Evolutionary conservation across 2,113 vertebrate species (phyloP).

Genomic region (Oryzias melastigma): DNA sequence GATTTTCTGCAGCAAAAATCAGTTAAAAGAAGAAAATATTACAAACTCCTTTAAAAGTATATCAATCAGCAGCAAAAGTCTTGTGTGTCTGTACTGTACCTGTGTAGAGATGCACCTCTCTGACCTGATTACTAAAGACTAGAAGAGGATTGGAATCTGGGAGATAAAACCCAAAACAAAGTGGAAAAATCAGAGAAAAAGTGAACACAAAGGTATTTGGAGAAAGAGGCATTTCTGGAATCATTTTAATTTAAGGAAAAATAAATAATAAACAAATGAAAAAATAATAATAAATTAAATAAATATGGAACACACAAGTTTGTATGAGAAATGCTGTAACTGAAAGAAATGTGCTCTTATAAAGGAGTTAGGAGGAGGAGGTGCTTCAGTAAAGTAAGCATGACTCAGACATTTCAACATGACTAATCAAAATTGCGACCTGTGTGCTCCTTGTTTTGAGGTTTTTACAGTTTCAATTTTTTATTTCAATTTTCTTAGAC

Average conservation of each 20-base stretch:
- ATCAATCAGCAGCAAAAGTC: too few relatives aligned
- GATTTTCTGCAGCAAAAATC: constrained; percentile 61
- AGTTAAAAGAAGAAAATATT: constrained; percentile 1
- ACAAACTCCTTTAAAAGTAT: neutral
- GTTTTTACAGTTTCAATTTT: constrained; percentile 33
- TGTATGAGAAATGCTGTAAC: constrained; percentile 8
- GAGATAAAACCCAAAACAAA: constrained; percentile 61
- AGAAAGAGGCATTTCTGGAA: constrained; percentile 52
- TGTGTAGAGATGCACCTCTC: constrained; percentile 76
- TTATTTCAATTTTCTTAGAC: neutral
- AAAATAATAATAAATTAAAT: neutral
- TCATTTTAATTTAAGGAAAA: neutral
- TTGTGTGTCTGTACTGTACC: constrained; percentile 48
- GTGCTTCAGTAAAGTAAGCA: constrained; percentile 26
- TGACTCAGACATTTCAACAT: constrained; percentile 62
- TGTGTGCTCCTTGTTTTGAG: constrained; percentile 43
- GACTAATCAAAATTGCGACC: constrained; percentile 39
- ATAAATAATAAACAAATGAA: constrained; percentile 31
- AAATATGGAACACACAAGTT: constrained; percentile 21
- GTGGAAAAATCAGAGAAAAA: constrained; percentile 41
- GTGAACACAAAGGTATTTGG: constrained; percentile 6
- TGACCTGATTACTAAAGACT: constrained; percentile 61
- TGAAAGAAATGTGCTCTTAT: constrained; percentile 45
- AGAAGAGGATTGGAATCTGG: constrained; percentile 69
- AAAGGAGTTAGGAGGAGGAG: constrained; percentile 57